Base-by-base conservation (phyloP, 1,140 invertebrate genomes). In the Drosophila truncata region DNA sequence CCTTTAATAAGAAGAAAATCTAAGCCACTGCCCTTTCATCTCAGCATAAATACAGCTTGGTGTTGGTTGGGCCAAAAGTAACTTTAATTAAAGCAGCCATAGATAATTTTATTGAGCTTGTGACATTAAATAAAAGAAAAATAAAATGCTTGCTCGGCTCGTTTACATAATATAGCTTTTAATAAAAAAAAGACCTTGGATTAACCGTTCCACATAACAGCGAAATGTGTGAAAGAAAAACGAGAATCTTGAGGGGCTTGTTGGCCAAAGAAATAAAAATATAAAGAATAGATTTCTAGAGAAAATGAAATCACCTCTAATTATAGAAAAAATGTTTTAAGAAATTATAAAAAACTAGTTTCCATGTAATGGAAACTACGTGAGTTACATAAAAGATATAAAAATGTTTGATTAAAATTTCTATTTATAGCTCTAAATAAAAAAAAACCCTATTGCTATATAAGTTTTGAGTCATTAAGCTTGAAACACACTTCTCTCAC, bases 21-120 rank as follows among this genome's bases (percentile, higher is more conserved):
- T 44, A 47, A 29, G 72, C 46, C 71, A 20, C 41, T 55, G 70
- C 20, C 33, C n/a, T n/a, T 62, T 55, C 11, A 37, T 27, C 50
- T 49, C 20, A 50, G 8, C 29, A 74, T 64, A 75, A 75, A 74
- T 55, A 54, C 16, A 23, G 59, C 31, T 63, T 63, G 52, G 13
- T n/a, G 42, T 52, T 35, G 50, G 42, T 23, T 27, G 39, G 25
- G 9, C 46, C 27, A 31, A 33, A 33, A 52, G 52, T 78, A 78
- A 70, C 49, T 58, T 78, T 63, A 78, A 78, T 78, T 78, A 69
- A 78, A 55, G 54, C 63, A 78, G 63, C 23, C 35, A 39, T 50
- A 69, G 63, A 69, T 78, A 57, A 41, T 67, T 78, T 69, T 78
- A 78, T 78, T 60, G 39, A 65, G 73, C 52, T 57, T 65, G 73